A percentile compares a stretch with the other conserved stretches of the same genome.
Evolutionary conservation across 2,113 vertebrate species (phyloP).

Genomic region (Ia io): DNA sequence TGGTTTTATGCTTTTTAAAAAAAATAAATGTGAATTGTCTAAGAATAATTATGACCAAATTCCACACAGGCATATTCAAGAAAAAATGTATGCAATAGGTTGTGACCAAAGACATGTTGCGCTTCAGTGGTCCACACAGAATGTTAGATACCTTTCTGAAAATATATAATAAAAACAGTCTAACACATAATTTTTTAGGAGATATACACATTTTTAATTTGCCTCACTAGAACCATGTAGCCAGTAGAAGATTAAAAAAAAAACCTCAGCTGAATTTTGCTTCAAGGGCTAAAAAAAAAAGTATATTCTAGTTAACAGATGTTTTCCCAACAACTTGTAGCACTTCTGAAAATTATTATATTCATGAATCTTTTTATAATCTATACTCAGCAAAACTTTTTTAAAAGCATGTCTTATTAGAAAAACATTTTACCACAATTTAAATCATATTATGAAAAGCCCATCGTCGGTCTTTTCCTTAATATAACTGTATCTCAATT

Average conservation of each 20-base stretch:
- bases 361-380: neutral
- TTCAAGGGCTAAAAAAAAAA: neutral
- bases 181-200: neutral
- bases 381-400: neutral
- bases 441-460: neutral
- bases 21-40: neutral
- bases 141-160: neutral
- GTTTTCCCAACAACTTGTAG: neutral
- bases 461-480: neutral
- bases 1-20: neutral
- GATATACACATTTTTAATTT: neutral
- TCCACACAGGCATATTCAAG: neutral
- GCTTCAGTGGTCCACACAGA: neutral
- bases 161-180: neutral
- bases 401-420: neutral
- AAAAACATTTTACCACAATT: constrained; percentile 14
- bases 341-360: constrained; percentile 5
- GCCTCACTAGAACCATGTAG: neutral
- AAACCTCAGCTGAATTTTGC: neutral
- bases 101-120: neutral
- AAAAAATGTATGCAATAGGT: neutral
- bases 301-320: neutral
- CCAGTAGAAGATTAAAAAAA: neutral
- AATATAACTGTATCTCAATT: neutral
- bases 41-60: neutral